These are phyloP conservation scores for Eristalis tenax DNA, from an alignment of 2,888 invertebrate genomes.

Conservation along the genomic window DNA sequence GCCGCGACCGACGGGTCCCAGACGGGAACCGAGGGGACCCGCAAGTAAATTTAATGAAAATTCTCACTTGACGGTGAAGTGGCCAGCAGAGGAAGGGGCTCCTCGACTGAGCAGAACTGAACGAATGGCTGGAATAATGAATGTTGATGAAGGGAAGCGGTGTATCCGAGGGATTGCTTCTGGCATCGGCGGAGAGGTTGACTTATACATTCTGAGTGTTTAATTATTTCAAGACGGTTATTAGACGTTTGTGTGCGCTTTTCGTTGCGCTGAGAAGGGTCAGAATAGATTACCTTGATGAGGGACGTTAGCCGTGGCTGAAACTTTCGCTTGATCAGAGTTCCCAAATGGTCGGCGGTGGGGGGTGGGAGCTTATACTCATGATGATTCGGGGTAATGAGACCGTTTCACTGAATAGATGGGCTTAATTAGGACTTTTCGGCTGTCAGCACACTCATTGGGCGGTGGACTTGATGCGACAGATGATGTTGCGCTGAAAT, in stretches of 20 bases:
- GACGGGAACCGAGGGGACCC: neutral
- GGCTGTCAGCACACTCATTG: neutral
- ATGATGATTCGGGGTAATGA: neutral
- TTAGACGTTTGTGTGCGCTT: neutral
- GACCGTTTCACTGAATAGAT: neutral
- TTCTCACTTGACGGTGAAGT: neutral
- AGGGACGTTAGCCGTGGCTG: neutral
- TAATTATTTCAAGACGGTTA: slow-evolving; percentile 36
- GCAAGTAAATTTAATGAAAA: slow-evolving; percentile 14
- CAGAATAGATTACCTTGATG: slow-evolving; percentile 10
- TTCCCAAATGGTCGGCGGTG: too few relatives aligned
- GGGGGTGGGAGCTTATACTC: neutral
- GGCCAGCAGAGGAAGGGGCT: neutral
- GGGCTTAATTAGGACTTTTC: neutral
- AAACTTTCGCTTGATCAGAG: too few relatives aligned
- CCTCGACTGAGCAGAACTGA: neutral
- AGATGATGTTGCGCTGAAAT: neutral
- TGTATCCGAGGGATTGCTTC: neutral
- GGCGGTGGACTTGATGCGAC: neutral
- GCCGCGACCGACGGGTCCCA: too few relatives aligned
- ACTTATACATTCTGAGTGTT: slow-evolving; percentile 18
- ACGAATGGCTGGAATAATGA: slow-evolving; percentile 26
- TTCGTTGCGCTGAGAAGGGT: neutral
- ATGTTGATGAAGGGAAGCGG: slow-evolving; percentile 19
- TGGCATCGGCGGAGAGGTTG: neutral